Percentiles rank a stretch among this genome's conserved stretches.
phyloP scores from a whole-genome alignment of 2,797 vertebrate species.

The Halcyon badia region DNA sequence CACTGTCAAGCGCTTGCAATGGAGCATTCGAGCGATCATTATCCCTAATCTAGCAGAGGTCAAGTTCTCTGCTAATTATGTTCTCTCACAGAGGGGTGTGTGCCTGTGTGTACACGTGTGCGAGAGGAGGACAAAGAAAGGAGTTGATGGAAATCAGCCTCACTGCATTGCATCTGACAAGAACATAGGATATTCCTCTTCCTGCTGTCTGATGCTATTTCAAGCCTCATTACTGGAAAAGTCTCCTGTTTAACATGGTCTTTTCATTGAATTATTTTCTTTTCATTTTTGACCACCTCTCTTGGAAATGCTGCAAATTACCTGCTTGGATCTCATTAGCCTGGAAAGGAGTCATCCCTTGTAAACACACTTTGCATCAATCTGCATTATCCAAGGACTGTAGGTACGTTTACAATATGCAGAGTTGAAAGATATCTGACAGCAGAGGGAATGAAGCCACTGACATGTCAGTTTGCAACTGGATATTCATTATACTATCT shows the following conservation, averaged over 20 bases:
- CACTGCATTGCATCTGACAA: constrained; percentile 23
- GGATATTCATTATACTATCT: constrained; percentile 69
- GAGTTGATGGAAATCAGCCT: constrained; percentile 18
- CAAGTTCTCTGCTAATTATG: constrained; percentile 48
- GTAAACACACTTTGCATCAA: constrained; percentile 58
- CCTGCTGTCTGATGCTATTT: constrained; percentile 44
- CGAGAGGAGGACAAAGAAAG: background rate
- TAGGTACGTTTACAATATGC: constrained; percentile 45
- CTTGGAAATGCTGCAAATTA: constrained; percentile 64
- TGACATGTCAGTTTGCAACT: constrained; percentile 54
- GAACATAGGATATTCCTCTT: constrained; percentile 29
- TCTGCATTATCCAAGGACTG: constrained; percentile 32
- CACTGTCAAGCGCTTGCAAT: constrained; percentile 2
- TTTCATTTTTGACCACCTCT: constrained; percentile 66
- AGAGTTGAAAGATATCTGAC: constrained; percentile 69
- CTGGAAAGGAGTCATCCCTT: constrained; percentile 47
- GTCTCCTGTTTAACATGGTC: constrained; percentile 51
- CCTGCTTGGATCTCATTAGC: constrained; percentile 71
- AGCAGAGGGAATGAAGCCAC: constrained; percentile 48
- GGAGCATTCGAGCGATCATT: constrained; percentile 13
- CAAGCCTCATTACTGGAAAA: constrained; percentile 66
- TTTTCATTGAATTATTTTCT: constrained; percentile 65
- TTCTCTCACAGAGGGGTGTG: background rate
- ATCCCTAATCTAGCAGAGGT: constrained; percentile 51
- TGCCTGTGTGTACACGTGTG: background rate